Base-by-base conservation (phyloP, 2,888 invertebrate genomes). In the Zeuzera pyrina region DNA sequence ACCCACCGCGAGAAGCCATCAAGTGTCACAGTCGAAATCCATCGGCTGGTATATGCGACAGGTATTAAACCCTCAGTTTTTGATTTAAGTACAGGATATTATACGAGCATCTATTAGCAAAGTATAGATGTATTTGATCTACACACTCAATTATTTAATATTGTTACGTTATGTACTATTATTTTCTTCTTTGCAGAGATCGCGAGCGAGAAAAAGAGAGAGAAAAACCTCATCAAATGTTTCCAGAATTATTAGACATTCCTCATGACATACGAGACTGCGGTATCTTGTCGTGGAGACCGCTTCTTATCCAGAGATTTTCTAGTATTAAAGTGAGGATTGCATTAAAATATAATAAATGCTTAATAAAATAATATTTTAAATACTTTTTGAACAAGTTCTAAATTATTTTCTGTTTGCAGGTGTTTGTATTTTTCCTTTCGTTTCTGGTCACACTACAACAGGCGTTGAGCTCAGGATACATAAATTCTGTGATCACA, bases 401-500 rank as follows among this genome's bases (percentile, higher is more conserved):
- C 11, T 28, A 15, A 15, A 28, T 15, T 14, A 10, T 28, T 13
- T 32, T 45, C 54, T 46, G 34, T 38, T 85, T 86, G 36, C 84
- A 92, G 90, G 92, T 94, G 64, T 95, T 95, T 76, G 94, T 95
- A 65, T 88, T 94, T 71, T 88, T 95, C 57, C 87, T 95, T 50
- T 94, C 94, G 63, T 89, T 94, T 84, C 89, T 95, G 64, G 95
- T 95, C 57, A 95, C 94, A 53, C 85, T 95, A 48, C 95, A 95
- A 68, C 95, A 95, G 77, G 94, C 94, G 12, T 84, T 95, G 45
- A 94, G 94, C 70, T 95, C 94, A 40, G 95, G 95, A 46, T 95
- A 95, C 70, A 94, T 94, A 50, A 95, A 95, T 83, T 94, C 94
- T 70, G 97, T 97, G 74, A 96, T 97, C 71, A 97, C 97, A 47